Evolutionary conservation across 1,140 invertebrate genomes (phyloP), one percentile per base, ranked within the genome.

Genomic region (Drosophila parvula): DNA sequence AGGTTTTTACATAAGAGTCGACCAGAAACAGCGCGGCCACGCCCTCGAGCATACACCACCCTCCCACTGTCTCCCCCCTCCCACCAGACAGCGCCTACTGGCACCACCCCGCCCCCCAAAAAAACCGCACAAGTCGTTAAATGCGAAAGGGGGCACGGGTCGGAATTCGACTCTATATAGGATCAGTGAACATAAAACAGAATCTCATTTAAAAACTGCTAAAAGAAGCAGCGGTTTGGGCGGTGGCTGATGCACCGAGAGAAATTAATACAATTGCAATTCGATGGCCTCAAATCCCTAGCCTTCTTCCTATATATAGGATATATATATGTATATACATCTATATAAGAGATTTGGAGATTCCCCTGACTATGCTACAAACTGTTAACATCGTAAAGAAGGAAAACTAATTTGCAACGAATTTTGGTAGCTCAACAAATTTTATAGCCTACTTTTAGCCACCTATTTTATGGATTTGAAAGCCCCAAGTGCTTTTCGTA

Each of bases 181-280:
- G 69, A 71, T 71, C 68, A 48, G 51, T 48, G 69, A 67, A 48
- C 65, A 69, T 40, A 62, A 65, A 62, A 63, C 65, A 62, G 71
- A 81, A 84, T 74, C 68, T 81, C 63, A 85, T 85, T 84, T 81
- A 78, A 81, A 80, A 84, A 78, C 67, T 83, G 71, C 67, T 63
- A 74, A 67, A 60, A 58, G 61, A 79, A 47, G 62, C 43, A 43
- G 47, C 30, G 61, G 38, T 53, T 28, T 53, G 65, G 65, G 61
- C 50, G 65, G 60, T 51, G 61, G 61, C 38, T 30, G n/a, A 14
- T 69, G 61, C 65, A 69, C 62, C 3, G 65, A 3, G 12, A 44
- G 11, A 53, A 67, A 59, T 30, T 11, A 28, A 22, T 22, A 22
- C 22, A 22, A 28, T 28, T 30, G 18, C 14, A 27, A 38, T 50